Conservation (phyloP, 2,113 vertebrate species). For the Scopus umbretta region DNA sequence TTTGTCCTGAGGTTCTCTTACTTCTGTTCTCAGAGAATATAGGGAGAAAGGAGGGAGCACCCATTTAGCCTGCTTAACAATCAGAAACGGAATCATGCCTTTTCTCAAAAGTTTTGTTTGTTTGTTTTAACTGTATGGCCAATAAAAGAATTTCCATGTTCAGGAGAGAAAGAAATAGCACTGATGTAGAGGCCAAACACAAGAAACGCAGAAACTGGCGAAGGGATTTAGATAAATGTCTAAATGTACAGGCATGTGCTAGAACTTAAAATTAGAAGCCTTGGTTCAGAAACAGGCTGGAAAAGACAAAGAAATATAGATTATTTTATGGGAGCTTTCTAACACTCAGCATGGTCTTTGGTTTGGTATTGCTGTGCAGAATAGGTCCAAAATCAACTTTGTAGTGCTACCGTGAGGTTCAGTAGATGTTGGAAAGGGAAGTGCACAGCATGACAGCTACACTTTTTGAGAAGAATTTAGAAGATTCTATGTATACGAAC, state of each 20-base stretch:
- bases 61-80: background rate
- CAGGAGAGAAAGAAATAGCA: background rate
- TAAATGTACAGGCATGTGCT: background rate
- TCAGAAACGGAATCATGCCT: background rate
- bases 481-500: background rate
- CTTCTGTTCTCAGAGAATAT: background rate
- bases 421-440: background rate
- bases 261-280: background rate
- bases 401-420: background rate
- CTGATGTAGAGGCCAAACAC: background rate
- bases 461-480: background rate
- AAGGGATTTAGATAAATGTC: background rate
- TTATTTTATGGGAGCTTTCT: background rate
- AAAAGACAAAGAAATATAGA: background rate
- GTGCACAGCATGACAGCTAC: background rate
- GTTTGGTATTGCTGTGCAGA: background rate
- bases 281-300: background rate
- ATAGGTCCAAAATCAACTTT: background rate
- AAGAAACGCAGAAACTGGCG: background rate
- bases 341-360: background rate
- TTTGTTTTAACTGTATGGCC: background rate
- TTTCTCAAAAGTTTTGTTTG: background rate
- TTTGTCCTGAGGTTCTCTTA: background rate
- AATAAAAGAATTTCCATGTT: background rate
- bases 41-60: background rate